Percentiles rank a stretch among this genome's conserved stretches.
Conservation (phyloP, 2,797 vertebrate genomes). For the Dromococcyx pavoninus region DNA sequence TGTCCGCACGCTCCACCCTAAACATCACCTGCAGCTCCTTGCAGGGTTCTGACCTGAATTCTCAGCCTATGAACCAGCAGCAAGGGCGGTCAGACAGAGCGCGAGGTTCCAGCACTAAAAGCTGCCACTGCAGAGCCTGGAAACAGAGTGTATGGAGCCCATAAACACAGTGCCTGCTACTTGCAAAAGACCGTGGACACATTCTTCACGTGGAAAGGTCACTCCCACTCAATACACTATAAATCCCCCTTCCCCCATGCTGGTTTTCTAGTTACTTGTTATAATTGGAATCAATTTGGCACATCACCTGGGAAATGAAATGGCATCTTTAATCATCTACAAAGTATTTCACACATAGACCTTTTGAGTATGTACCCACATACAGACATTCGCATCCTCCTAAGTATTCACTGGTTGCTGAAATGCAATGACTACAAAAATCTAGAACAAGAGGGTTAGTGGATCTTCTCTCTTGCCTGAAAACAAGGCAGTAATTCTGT, state of each 20-base stretch:
- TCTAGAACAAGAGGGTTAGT: not conserved
- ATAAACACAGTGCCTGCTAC: accelerated
- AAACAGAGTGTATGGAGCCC: not conserved
- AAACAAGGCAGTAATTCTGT: not conserved
- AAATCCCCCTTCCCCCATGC: not conserved
- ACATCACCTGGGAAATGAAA: constrained; percentile 4
- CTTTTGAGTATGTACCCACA: not conserved
- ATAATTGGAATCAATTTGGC: not conserved
- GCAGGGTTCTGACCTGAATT: not conserved
- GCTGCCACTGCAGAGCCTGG: accelerated
- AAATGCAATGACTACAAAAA: not conserved
- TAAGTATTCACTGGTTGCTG: not conserved
- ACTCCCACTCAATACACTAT: not conserved
- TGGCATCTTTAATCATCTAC: not conserved
- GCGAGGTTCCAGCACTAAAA: not conserved
- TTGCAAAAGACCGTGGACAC: not conserved
- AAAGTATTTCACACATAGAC: not conserved
- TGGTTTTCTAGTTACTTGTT: not conserved
- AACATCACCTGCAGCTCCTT: not conserved
- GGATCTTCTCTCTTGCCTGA: not conserved
- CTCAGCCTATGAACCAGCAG: not conserved
- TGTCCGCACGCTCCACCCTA: not conserved
- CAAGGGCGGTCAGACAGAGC: not conserved
- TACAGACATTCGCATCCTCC: not conserved
- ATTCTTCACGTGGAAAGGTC: not conserved